phyloP scores from a whole-genome alignment of 1,140 invertebrate genomes.

The Lycorma delicatula region DNA sequence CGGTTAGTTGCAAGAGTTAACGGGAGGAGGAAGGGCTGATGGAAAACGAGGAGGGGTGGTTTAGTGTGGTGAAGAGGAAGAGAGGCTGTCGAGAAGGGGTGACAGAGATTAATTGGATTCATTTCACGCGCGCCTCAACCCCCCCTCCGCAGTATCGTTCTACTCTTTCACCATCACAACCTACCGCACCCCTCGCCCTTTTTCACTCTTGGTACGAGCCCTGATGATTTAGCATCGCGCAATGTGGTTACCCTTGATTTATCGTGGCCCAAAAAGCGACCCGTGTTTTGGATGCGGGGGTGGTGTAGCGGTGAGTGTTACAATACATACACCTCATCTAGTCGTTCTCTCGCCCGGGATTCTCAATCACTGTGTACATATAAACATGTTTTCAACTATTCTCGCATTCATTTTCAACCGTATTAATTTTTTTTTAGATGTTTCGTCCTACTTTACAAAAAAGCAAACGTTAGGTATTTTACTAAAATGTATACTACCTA shows the following conservation, averaged over 20 bases:
- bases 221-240: constrained; percentile 17
- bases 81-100: background rate
- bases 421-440: no score
- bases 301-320: no score
- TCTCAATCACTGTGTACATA: no score
- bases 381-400: no score
- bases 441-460: no score
- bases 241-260: constrained; percentile 18
- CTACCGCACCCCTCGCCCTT: background rate
- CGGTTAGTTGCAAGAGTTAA: no score
- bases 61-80: background rate
- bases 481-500: no score
- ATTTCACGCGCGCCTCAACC: constrained; percentile 15
- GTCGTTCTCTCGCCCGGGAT: no score
- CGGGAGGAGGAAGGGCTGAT: background rate
- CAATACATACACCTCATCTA: no score
- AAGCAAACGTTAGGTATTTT: no score
- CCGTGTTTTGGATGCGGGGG: background rate
- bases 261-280: constrained; percentile 1
- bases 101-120: constrained; percentile 21
- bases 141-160: no score
- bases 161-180: background rate
- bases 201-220: background rate
- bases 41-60: background rate
- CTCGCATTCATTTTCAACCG: no score